phyloP scores from a whole-genome alignment of 2,797 vertebrate genomes.

The Melanotaenia trifasciata region DNA sequence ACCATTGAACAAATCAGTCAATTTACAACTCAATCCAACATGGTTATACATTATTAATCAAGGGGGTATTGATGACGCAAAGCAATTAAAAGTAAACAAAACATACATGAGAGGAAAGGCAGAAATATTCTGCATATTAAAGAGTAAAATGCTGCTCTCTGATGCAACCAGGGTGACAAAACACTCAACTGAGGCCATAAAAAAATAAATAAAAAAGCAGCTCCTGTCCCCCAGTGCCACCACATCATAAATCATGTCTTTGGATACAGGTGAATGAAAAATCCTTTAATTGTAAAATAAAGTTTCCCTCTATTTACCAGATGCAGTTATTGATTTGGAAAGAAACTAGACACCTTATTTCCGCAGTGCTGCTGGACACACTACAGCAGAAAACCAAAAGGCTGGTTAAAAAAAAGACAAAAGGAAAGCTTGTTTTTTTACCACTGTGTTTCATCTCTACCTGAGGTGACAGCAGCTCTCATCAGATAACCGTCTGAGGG shows the following conservation, averaged over 20 bases:
- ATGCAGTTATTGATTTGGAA: constrained; percentile 69
- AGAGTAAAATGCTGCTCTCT: neutral
- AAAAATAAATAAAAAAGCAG: constrained; percentile 2
- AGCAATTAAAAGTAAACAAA: constrained; percentile 15
- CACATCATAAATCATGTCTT: constrained; percentile 49
- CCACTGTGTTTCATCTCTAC: constrained; percentile 39
- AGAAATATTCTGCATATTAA: constrained; percentile 21
- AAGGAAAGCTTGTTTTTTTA: constrained; percentile 45
- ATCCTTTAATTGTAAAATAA: constrained; percentile 57
- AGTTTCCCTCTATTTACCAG: constrained; percentile 53
- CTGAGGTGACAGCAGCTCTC: constrained; percentile 25
- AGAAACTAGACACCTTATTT: constrained; percentile 56
- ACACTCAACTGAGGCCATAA: neutral
- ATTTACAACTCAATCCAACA: constrained; percentile 17
- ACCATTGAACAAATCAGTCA: constrained; percentile 35
- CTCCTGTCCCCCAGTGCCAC: constrained; percentile 1
- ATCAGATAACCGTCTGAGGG: constrained; percentile 23
- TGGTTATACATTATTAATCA: constrained; percentile 50
- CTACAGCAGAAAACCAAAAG: constrained; percentile 51
- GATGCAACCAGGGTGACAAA: constrained; percentile 2
- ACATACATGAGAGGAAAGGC: constrained; percentile 21
- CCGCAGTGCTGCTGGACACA: constrained; percentile 42
- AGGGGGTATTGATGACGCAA: constrained; percentile 17
- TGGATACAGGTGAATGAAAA: constrained; percentile 48
- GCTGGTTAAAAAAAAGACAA: constrained; percentile 37